Conservation (phyloP, 2,797 vertebrate genomes). For the Oreonectes daqikongensis region DNA sequence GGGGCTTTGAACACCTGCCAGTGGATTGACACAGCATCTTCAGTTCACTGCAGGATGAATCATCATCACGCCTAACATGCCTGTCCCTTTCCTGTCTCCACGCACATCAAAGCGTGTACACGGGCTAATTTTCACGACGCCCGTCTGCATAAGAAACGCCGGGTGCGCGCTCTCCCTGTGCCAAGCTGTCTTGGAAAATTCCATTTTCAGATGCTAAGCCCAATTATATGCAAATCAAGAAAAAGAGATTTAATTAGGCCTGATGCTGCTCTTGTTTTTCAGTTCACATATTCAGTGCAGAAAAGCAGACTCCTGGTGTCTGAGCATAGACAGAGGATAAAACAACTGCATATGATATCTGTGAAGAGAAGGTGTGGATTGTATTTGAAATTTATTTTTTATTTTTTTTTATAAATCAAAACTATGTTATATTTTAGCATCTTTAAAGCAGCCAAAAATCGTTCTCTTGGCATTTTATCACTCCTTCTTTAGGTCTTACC, state of each 20-base stretch:
- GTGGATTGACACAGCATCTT: constrained; percentile 36
- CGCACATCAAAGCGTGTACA: constrained; percentile 12
- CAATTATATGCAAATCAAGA: constrained; percentile 53
- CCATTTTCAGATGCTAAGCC: constrained; percentile 33
- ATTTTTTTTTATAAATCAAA: not conserved
- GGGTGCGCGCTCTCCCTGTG: not conserved
- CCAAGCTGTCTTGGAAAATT: constrained; percentile 34
- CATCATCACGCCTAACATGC: constrained; percentile 25
- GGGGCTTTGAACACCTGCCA: constrained; percentile 44
- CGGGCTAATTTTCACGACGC: constrained; percentile 25
- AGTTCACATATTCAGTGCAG: constrained; percentile 16
- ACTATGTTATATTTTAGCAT: not conserved
- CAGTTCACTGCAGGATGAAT: constrained; percentile 41
- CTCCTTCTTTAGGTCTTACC: too few relatives aligned
- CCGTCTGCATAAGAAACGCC: constrained; percentile 25
- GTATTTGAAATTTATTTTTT: too few relatives aligned
- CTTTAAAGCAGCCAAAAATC: too few relatives aligned
- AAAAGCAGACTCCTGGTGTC: constrained; percentile 8
- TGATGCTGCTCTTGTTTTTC: constrained; percentile 31
- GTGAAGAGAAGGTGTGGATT: too few relatives aligned
- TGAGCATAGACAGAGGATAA: not conserved
- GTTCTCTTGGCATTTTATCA: too few relatives aligned
- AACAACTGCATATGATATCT: not conserved
- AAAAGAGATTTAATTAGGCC: constrained; percentile 48
- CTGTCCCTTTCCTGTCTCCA: not conserved